Evolutionary conservation across 2,888 invertebrate species (phyloP), one percentile per base, ranked within the genome.

Genomic region (Oscheius sp.): DNA sequence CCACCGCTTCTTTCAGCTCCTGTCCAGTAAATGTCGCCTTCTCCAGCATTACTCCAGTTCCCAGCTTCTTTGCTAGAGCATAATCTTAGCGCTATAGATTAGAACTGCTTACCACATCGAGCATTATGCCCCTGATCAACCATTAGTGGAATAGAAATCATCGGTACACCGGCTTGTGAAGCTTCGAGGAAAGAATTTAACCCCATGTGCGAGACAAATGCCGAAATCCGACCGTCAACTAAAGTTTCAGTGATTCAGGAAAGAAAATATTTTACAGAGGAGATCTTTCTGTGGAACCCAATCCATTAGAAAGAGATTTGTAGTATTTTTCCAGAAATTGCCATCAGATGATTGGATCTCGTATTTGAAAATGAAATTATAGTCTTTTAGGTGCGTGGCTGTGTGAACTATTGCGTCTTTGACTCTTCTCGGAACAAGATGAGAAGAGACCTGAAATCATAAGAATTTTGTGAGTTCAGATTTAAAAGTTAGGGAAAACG

Each of bases 271-370:
- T 76, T 53, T 55, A 82, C 82, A 64, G 7, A 82, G 70, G 1
- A 81, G 53, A 69, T 79, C 79, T 16, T 74, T 83, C 63, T 85
- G 85, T 18, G 85, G 85, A 18, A 84, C 25, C 85, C 85, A 85
- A 6, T 81, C 56, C 0, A 76, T 53, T 55, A 73, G 69, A 59
- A 75, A 69, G 9, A 85, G 66, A 74, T 85, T 84, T 6, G 77
- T 53, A 27, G 46, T 56, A 46, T 79, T 70, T 1, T 58, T 61
- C 29, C 80, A 80, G 29, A 79, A 9, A 21, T 74, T 74, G 5
- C 63, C 55, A 55, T 78, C 77, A 7, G 64, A 71, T 7, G 74
- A 75, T 56, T 73, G 43, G 6, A 71, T 7, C 0, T 68, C 74
- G 55, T 66, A 66, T 27, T 66, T 66, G 66, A 66, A 66, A 52